Conservation (phyloP, 2,888 invertebrate species). For the Cataglyphis rosenhaueri region DNA sequence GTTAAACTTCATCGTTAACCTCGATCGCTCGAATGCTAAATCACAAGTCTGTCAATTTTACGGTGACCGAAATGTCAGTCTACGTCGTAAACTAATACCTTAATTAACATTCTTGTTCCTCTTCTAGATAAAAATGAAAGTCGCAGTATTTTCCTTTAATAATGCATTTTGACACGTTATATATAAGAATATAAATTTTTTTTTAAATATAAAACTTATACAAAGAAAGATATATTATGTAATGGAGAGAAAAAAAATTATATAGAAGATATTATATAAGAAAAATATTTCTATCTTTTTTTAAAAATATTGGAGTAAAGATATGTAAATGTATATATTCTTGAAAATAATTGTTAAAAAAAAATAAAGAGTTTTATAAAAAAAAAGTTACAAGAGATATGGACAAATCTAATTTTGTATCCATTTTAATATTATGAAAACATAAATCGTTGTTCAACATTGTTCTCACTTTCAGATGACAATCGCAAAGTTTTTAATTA, state of each 20-base stretch:
- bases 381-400: background rate
- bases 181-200: background rate
- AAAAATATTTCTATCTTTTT: background rate
- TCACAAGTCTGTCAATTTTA: slow-evolving; percentile 63
- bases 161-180: background rate
- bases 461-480: slow-evolving; percentile 4
- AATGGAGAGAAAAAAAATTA: background rate
- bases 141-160: background rate
- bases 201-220: background rate
- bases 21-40: slow-evolving; percentile 60
- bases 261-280: background rate
- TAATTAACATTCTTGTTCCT: slow-evolving; percentile 41
- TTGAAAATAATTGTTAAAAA: background rate
- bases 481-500: slow-evolving; percentile 61
- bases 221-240: background rate
- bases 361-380: background rate
- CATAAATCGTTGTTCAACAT: background rate
- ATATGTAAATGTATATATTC: background rate
- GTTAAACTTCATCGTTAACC: slow-evolving; percentile 67
- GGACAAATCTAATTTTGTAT: background rate
- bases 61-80: slow-evolving; percentile 23
- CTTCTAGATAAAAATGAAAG: slow-evolving; percentile 23
- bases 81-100: slow-evolving; percentile 11
- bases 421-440: background rate
- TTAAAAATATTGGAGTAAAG: background rate